Percentiles rank a stretch among this genome's conserved stretches.
These are phyloP conservation scores for Drosophila emarginata DNA, from an alignment of 2,888 invertebrate genomes.

Conservation along the genomic window DNA sequence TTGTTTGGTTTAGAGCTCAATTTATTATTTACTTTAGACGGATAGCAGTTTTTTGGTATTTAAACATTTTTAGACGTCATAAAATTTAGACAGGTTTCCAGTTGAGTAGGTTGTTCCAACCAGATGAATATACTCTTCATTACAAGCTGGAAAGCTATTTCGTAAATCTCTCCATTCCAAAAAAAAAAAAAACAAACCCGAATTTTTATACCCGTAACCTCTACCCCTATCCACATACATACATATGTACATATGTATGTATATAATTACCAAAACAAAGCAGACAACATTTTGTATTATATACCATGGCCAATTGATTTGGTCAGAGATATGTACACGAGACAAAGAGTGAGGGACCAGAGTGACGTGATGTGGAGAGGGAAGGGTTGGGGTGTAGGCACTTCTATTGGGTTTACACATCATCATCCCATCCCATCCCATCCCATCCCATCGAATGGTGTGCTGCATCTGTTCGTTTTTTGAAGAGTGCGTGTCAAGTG, in stretches of 20 bases:
- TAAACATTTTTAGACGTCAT: too few relatives aligned
- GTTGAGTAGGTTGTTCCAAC: not conserved
- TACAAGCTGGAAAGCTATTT: not conserved
- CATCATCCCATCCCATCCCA: not conserved
- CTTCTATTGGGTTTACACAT: not conserved
- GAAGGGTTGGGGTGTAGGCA: not conserved
- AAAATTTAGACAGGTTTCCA: too few relatives aligned
- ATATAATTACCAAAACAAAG: conserved; percentile 44
- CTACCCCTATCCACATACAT: conserved; percentile 16
- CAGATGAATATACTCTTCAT: not conserved
- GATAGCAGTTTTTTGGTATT: too few relatives aligned
- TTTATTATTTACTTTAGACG: too few relatives aligned
- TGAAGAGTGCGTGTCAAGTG: conserved; percentile 64
- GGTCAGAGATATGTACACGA: conserved; percentile 33
- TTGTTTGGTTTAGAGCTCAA: too few relatives aligned
- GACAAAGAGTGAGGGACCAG: not conserved
- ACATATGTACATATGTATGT: conserved; percentile 22
- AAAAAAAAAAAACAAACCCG: conserved; percentile 12
- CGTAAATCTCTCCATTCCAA: not conserved
- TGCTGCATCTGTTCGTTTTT: conserved; percentile 38
- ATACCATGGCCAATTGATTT: conserved; percentile 47
- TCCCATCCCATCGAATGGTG: conserved; percentile 19
- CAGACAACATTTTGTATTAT: conserved; percentile 37
- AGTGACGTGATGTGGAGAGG: not conserved
- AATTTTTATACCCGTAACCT: conserved; percentile 25